Evolutionary conservation across 2,888 invertebrate species (phyloP).

Genomic region (Chouioia cunea): DNA sequence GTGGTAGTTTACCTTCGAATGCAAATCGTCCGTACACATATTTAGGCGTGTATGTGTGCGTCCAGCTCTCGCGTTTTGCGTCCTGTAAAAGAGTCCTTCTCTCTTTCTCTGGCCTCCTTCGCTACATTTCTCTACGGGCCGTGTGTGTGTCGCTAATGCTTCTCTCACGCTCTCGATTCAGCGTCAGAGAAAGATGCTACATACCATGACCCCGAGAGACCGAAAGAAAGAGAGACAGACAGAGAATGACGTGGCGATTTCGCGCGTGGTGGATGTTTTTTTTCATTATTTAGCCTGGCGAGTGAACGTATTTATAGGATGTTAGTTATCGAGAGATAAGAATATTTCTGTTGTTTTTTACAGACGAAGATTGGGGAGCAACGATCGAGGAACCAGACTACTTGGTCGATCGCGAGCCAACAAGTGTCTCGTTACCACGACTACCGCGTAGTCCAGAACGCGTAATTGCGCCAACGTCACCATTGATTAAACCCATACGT

Average conservation of each 20-base stretch:
- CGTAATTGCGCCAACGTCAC: slow-evolving; percentile 51
- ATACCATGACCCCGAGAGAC: not conserved
- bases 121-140: slow-evolving; percentile 4
- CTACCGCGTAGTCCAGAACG: slow-evolving; percentile 63
- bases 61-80: not conserved
- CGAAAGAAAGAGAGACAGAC: slow-evolving; percentile 1
- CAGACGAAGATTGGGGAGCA: slow-evolving; percentile 81
- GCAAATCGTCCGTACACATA: slow-evolving; percentile 3
- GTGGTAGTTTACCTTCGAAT: too few species aligned
- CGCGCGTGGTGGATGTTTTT: not conserved
- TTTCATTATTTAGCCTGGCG: too few species aligned
- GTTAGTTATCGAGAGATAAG: not conserved
- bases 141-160: slow-evolving; percentile 33
- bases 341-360: slow-evolving; percentile 51
- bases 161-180: slow-evolving; percentile 48
- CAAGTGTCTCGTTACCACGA: slow-evolving; percentile 61
- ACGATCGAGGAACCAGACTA: slow-evolving; percentile 63
- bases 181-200: not conserved
- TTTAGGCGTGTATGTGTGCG: not conserved
- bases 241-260: not conserved
- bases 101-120: slow-evolving; percentile 50
- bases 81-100: slow-evolving; percentile 5
- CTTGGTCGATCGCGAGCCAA: slow-evolving; percentile 46
- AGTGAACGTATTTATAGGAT: too few species aligned
- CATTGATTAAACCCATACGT: slow-evolving; percentile 55